Base-by-base conservation (phyloP, 2,888 invertebrate genomes). In the Hartigia nigra region DNA sequence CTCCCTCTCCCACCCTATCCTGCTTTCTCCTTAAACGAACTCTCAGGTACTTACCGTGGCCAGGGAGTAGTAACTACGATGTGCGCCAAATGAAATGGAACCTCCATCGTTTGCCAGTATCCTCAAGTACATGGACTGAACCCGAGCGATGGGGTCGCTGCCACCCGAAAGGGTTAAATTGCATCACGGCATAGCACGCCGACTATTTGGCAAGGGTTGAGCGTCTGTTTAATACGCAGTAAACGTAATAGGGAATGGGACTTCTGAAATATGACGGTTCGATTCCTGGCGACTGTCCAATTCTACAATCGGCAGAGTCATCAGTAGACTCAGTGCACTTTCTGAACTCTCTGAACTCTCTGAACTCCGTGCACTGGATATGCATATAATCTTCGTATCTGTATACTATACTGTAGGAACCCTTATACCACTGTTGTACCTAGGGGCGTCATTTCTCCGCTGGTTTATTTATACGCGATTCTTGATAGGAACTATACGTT, bases 161-260 rank as follows among this genome's bases (percentile, higher is more conserved):
- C 55, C 55, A 23, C 55, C 14, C 23, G 23, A 55, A 55, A 23
- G 55, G 23, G 23, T 55, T 55, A 23, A 55, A 11, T 23, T 23
- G 55, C 23, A 9, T 55, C 23, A 23, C 55, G 2, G 55, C 55
- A 23, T 55, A 55, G 55, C 55, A 55, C 23, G 55, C 31, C 77
- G 82, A 78, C 80, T 80, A 79, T 82, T 84, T 84, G 82, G 81
- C 83, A 82, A 81, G 14, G 37, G 80, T 55, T 12, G 34, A 69
- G 76, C 76, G 72, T 75, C 34, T 74, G 82, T 80, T 86, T 85
- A 85, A 86, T 86, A 84, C 81, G 84, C 86, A 82, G 78, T 80
- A 84, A 85, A 78, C 78, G 80, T 80, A 77, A 81, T 75, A 78
- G 81, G 82, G 83, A 72, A 72, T 72, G 80, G 72, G 78, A 32